Evolutionary conservation across 2,888 invertebrate species (phyloP), one percentile per base, ranked within the genome.

Genomic region (Pyrgus malvae): DNA sequence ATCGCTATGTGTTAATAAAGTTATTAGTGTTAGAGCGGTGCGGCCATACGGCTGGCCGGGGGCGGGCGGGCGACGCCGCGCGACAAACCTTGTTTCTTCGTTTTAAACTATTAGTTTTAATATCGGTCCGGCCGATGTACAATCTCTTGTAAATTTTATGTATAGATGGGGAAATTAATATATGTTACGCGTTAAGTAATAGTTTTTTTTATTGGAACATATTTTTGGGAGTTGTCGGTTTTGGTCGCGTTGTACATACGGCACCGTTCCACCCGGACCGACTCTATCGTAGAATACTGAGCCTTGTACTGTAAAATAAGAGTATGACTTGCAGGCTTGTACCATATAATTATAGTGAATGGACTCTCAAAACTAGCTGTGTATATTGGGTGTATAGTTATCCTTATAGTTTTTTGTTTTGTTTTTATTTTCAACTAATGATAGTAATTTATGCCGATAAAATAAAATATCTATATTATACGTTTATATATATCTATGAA

Each of bases 341-440:
- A 86, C 66, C 72, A 85, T 87, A 87, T 83, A 83, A 76, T 63
- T 66, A 70, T 85, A 83, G 75, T 70, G 80, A 72, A 74, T 74
- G 80, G 71, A 82, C 78, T 84, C 82, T 80, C 78, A 72, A 66
- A 75, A 75, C 67, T 84, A 84, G 81, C 69, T 85, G 78, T 90
- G 89, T 88, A 90, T 84, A 89, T 87, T 87, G 85, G 87, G 88
- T 89, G 89, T 89, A 89, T 82, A 89, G 88, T 82, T 85, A 84
- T 85, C 75, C 68, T 75, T 82, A 75, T 80, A 80, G 74, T 75
- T 78, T 74, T 76, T 76, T 69, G 76, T 78, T 78, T 77, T 82
- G 79, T 86, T 81, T 74, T 83, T 77, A 76, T 85, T 80, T 79
- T 79, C 73, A 79, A 83, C 77, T 83, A 88, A 82, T 85, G 76